A percentile compares a stretch with the other conserved stretches of the same genome.
Conservation (phyloP, 2,888 invertebrate species). For the Himalopsyche kuldschensis region DNA sequence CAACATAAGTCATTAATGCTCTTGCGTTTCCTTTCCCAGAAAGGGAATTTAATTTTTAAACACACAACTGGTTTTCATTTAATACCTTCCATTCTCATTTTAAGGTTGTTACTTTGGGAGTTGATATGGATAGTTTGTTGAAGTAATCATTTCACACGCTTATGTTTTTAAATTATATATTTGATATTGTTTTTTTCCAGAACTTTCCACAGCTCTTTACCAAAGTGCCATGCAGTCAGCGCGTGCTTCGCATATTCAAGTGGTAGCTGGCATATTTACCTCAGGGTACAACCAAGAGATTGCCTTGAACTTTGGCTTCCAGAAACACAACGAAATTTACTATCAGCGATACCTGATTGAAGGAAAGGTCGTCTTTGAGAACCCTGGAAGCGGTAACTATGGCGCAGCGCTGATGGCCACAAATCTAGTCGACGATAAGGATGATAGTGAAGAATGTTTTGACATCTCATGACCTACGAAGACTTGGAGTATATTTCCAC, state of each 20-base stretch:
- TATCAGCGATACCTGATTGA: conserved; percentile 51
- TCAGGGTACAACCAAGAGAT: conserved; percentile 48
- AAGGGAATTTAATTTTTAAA: too few species aligned
- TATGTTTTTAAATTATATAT: too few species aligned
- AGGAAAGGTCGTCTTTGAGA: conserved; percentile 51
- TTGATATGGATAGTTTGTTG: too few species aligned
- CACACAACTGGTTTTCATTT: too few species aligned
- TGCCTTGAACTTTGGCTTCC: conserved; percentile 49
- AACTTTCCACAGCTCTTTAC: conserved; percentile 51
- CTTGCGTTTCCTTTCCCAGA: too few species aligned
- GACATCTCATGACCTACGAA: background rate
- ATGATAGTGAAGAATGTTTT: conserved; percentile 37
- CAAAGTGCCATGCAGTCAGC: conserved; percentile 49
- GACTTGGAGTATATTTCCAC: background rate
- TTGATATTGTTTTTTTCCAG: conserved; percentile 42
- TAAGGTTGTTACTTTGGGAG: too few species aligned
- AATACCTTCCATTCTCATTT: too few species aligned
- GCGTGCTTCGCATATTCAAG: conserved; percentile 50
- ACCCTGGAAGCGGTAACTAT: conserved; percentile 53
- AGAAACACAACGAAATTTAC: conserved; percentile 50
- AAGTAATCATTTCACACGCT: too few species aligned
- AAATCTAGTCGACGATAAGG: conserved; percentile 50
- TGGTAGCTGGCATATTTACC: conserved; percentile 50
- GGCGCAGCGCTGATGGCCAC: conserved; percentile 55
- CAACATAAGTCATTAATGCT: too few species aligned